Evolutionary conservation across 2,113 vertebrate species (phyloP), one percentile per base, ranked within the genome.

Genomic region (Oceanodroma tethys): DNA sequence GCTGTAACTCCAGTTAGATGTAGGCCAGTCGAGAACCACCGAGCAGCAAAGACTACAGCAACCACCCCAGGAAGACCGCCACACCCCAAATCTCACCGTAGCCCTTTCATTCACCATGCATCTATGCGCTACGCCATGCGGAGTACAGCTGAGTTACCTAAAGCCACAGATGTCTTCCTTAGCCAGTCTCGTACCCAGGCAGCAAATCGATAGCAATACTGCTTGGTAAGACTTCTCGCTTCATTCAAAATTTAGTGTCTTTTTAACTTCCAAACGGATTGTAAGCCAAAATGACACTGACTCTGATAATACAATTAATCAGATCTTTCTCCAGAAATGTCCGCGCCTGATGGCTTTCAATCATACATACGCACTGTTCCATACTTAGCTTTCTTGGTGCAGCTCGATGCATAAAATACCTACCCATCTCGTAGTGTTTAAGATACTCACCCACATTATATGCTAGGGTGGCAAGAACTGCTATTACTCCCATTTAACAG

Each of bases 11-110:
- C 62, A 22, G 22, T 13, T 6, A 38, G 15, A 50, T 9, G 36
- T 7, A 16, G 8, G 36, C 58, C 81, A 58, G 43, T 6, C 0
- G 0, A 70, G 50, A 81, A 75, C 10, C n/a, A 56, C 1, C 0
- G 18, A 27, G 38, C 40, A 62, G 20, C 53, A 11, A 10, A 45
- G 62, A 8, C 45, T 10, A 19, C 19, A 10, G 55, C 62, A 29
- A 13, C 26, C 16, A 2, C 40, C 34, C 16, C 53, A 40, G 34
- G 70, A 53, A 42, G 36, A 14, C 42, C 21, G 13, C 10, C 27
- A 7, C 27, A 25, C 12, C 13, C 23, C 71, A 36, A 4, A 6
- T 9, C 34, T 20, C 18, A 5, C 45, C 1, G 14, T 1, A n/a
- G n/a, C 52, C 47, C 27, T 27, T 50, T 10, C 38, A 8, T 10